Percentiles rank a stretch among this genome's conserved stretches.
phyloP scores from a whole-genome alignment of 1,140 invertebrate genomes.

The Camponotus vicinus region DNA sequence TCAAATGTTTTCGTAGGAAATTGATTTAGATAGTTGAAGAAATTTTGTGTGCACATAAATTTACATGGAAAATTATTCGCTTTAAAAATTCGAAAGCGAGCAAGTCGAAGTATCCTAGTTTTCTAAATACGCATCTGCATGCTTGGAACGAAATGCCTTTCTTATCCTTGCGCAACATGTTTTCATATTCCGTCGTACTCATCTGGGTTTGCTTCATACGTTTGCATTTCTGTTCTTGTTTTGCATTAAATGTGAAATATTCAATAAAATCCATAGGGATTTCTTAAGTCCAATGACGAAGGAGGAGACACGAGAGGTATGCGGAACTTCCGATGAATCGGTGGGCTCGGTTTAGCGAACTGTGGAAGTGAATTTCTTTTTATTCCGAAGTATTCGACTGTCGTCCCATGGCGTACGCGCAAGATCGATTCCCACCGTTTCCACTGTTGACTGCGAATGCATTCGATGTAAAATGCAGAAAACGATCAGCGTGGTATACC shows the following conservation, averaged over 20 bases:
- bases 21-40: background rate
- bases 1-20: background rate
- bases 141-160: conserved; percentile 19
- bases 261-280: conserved; percentile 17
- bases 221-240: background rate
- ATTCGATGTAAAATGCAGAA: conserved; percentile 68
- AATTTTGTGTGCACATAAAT: conserved; percentile 9
- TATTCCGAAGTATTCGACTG: conserved; percentile 52
- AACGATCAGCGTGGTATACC: conserved; percentile 57
- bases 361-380: conserved; percentile 59
- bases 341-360: conserved; percentile 58
- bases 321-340: conserved; percentile 51
- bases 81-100: conserved; percentile 1
- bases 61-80: conserved; percentile 1
- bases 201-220: background rate
- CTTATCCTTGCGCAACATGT: conserved; percentile 35
- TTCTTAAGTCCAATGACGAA: background rate
- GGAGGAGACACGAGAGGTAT: background rate
- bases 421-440: conserved; percentile 65
- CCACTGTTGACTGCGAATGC: conserved; percentile 53
- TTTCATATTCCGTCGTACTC: conserved; percentile 19
- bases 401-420: conserved; percentile 47
- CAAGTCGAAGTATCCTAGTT: background rate
- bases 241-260: conserved; percentile 37
- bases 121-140: background rate